Base-by-base conservation (phyloP, 2,113 vertebrate species). In the Lepisosteus oculatus region DNA sequence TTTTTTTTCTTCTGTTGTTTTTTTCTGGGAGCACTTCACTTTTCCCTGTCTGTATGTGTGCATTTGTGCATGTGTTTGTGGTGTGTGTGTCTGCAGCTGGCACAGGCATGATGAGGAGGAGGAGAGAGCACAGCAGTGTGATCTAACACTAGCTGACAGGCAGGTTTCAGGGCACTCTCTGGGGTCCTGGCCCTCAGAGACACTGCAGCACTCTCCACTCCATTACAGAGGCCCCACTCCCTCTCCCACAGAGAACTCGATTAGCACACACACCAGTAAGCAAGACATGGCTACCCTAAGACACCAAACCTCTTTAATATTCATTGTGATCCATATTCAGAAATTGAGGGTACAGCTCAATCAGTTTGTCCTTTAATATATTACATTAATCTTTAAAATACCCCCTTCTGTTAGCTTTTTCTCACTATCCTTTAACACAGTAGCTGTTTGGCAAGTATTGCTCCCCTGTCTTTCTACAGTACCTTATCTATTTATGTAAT, bases 141-240 rank as follows among this genome's bases (percentile, higher is more conserved):
- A 97, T 94, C 85, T 97, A 97, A 99, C 88, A 86, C 82, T 88
- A 93, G 89, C 91, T 97, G 97, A 96, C 96, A 98, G 93, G 93
- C 92, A 91, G 94, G 93, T 95, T 97, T 92, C 85, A 79, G 93
- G 93, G 86, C 89, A 88, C 87, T 95, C 95, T 97, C 96, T 84
- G 83, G 94, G 92, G 95, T 94, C 86, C 57, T 92, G 86, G 87
- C 91, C 92, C 91, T 85, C 86, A 88, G 90, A 89, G 87, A 86
- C 81, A 85, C 86, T 90, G 88, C 85, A 88, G 88, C 89, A 89
- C 91, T 94, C 90, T 88, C 90, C 88, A 91, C 91, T 89, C 91
- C 91, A 90, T 92, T 93, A 92, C 83, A 88, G 83, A 86, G 75
- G 85, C 84, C 69, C 80, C 86, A 78, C 85, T 71, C 87, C 85